phyloP scores from a whole-genome alignment of 2,113 vertebrate species.

The Syngnathus scovelli region DNA sequence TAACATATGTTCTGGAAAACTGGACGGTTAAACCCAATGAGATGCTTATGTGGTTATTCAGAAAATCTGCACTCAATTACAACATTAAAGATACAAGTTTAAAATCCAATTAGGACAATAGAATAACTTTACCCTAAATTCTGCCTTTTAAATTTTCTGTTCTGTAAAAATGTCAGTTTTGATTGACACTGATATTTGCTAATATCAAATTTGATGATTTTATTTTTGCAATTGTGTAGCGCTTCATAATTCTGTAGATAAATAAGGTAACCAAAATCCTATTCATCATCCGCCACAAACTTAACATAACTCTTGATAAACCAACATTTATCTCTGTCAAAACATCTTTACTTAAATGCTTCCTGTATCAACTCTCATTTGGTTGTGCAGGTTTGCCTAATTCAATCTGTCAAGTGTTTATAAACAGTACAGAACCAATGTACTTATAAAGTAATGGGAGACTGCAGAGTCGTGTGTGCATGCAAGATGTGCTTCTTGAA shows the following conservation, averaged over 20 bases:
- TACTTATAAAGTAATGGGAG: slow-evolving; percentile 1
- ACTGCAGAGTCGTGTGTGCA: not conserved
- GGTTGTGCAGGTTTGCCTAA: slow-evolving; percentile 4
- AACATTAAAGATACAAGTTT: not conserved
- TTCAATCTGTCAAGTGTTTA: not conserved
- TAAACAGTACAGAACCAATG: slow-evolving; percentile 3
- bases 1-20: not conserved
- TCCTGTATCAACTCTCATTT: not conserved
- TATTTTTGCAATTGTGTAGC: not conserved
- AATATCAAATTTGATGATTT: not conserved
- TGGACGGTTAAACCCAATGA: slow-evolving; percentile 2
- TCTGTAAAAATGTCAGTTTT: not conserved
- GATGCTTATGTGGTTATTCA: not conserved
- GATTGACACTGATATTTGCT: not conserved
- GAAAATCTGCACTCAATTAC: not conserved
- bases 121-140: not conserved
- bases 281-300: not conserved
- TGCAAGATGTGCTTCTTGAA: too few relatives aligned
- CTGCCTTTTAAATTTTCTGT: not conserved
- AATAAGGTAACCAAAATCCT: not conserved
- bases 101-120: not conserved
- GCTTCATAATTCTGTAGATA: not conserved
- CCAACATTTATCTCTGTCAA: not conserved
- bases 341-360: not conserved
- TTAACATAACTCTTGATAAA: not conserved